A percentile compares a stretch with the other conserved stretches of the same genome.
These are phyloP conservation scores for Trichogramma evanescens DNA, from an alignment of 2,888 invertebrate species.

Conservation along the genomic window DNA sequence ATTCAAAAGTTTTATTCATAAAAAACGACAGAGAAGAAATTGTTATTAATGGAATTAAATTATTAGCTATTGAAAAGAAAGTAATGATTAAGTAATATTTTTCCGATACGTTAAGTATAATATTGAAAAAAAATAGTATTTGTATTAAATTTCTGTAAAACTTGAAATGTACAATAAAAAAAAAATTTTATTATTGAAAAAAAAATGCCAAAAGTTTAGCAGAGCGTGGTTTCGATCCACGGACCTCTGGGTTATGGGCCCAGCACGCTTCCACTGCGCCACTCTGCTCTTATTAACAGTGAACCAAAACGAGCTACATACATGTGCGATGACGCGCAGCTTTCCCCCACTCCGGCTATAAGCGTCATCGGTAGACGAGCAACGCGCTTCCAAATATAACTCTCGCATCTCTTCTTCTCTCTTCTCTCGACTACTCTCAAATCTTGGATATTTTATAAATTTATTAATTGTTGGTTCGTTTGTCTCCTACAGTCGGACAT, in stretches of 20 bases:
- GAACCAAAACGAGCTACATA: too few species aligned
- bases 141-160: too few species aligned
- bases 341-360: not conserved
- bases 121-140: too few species aligned
- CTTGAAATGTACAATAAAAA: too few species aligned
- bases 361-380: not conserved
- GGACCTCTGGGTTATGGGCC: slow-evolving; percentile 44
- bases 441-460: not conserved
- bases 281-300: slow-evolving; percentile 31
- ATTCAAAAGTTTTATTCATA: too few species aligned
- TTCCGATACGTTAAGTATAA: too few species aligned
- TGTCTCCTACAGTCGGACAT: slow-evolving; percentile 85
- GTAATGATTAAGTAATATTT: too few species aligned
- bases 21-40: too few species aligned
- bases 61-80: too few species aligned
- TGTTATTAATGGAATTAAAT: too few species aligned
- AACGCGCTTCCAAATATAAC: not conserved
- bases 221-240: slow-evolving; percentile 43
- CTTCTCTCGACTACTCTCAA: not conserved
- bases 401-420: not conserved
- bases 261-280: slow-evolving; percentile 45
- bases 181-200: too few species aligned
- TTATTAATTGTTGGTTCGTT: not conserved
- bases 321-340: not conserved
- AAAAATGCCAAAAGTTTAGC: slow-evolving; percentile 27